phyloP scores from a whole-genome alignment of 1,140 invertebrate species.

The Trichonephila inaurata region DNA sequence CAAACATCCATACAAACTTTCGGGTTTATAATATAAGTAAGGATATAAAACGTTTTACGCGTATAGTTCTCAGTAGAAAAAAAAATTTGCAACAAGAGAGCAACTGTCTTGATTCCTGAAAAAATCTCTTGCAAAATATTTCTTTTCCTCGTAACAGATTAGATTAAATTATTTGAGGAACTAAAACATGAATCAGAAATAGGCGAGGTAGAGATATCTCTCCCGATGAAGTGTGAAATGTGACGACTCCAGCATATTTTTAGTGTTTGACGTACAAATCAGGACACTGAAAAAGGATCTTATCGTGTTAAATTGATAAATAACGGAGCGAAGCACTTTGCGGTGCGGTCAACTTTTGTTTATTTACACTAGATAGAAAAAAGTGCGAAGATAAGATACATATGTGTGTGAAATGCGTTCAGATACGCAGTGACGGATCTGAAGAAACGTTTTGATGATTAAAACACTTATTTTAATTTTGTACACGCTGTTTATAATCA shows the following conservation, averaged over 20 bases:
- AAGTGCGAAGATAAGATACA: not conserved
- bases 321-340: not conserved
- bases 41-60: too few relatives aligned
- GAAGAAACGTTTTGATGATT: too few relatives aligned
- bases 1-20: too few relatives aligned
- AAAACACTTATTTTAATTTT: too few relatives aligned
- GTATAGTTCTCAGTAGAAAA: too few relatives aligned
- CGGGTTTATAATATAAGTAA: too few relatives aligned
- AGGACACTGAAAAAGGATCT: not conserved
- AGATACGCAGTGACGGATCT: too few relatives aligned
- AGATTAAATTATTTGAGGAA: not conserved
- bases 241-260: not conserved
- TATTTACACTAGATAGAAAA: not conserved
- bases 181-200: not conserved
- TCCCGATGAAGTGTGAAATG: not conserved
- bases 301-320: conserved; percentile 5
- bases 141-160: not conserved
- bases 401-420: too few relatives aligned
- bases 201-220: not conserved
- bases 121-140: not conserved
- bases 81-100: too few relatives aligned
- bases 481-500: too few relatives aligned
- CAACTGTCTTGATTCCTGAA: not conserved
- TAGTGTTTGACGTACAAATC: conserved; percentile 7
- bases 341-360: not conserved